phyloP scores from a whole-genome alignment of 2,797 vertebrate species.

The Sebastes nivosus region DNA sequence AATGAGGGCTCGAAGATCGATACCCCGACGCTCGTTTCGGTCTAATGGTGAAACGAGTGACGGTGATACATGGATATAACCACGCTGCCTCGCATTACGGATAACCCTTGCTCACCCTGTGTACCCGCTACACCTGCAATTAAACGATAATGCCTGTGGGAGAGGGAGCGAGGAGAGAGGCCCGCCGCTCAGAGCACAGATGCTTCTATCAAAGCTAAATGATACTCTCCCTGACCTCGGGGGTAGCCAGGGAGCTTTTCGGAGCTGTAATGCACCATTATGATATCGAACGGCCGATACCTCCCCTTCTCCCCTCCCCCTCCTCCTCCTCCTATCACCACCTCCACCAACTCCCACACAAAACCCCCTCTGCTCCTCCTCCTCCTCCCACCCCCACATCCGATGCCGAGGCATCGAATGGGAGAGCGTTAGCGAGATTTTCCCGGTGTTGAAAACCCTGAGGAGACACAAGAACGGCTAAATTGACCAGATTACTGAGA shows the following conservation, averaged over 20 bases:
- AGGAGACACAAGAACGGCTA: slow-evolving; percentile 52
- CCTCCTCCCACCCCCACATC: not conserved
- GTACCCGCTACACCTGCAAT: slow-evolving; percentile 68
- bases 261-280: slow-evolving; percentile 73
- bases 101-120: slow-evolving; percentile 63
- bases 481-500: slow-evolving; percentile 74
- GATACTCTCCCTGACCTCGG: slow-evolving; percentile 67
- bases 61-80: slow-evolving; percentile 57
- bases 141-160: slow-evolving; percentile 69
- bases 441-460: slow-evolving; percentile 44
- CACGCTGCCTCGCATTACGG: slow-evolving; percentile 46
- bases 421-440: slow-evolving; percentile 28
- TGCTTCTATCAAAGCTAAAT: slow-evolving; percentile 64
- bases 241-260: slow-evolving; percentile 57
- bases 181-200: slow-evolving; percentile 45
- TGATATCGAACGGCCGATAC: slow-evolving; percentile 66
- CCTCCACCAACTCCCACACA: slow-evolving; percentile 8
- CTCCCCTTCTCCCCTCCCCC: not conserved
- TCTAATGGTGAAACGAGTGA: slow-evolving; percentile 55
- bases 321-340: not conserved
- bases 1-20: slow-evolving; percentile 66
- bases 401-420: slow-evolving; percentile 18
- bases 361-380: slow-evolving; percentile 8
- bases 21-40: slow-evolving; percentile 5
- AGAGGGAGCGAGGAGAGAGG: slow-evolving; percentile 29